A percentile compares a stretch with the other conserved stretches of the same genome.
phyloP scores from a whole-genome alignment of 2,113 vertebrate species.

The Zosterops japonicus region DNA sequence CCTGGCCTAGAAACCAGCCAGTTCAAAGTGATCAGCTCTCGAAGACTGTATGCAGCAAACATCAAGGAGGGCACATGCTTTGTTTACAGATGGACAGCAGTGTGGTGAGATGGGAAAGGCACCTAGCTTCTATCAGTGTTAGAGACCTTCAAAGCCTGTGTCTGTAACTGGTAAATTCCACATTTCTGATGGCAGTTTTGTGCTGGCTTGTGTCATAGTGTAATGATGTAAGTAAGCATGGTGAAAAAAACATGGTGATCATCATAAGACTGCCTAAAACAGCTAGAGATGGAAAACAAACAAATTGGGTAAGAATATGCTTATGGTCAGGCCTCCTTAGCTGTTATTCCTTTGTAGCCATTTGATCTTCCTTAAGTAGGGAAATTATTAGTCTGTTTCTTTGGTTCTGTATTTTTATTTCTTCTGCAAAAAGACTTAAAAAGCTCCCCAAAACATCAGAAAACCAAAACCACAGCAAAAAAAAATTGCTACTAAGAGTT shows the following conservation, averaged over 20 bases:
- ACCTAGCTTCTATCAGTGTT: background rate
- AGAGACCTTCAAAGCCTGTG: background rate
- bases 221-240: background rate
- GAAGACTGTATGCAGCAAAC: background rate
- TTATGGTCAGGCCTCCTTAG: background rate
- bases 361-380: background rate
- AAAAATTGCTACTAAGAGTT: background rate
- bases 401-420: background rate
- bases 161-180: background rate
- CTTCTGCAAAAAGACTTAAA: background rate
- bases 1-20: background rate
- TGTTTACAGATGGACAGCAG: accelerated
- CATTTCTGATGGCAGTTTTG: background rate
- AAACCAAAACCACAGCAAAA: background rate
- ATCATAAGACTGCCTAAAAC: background rate
- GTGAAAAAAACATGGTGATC: background rate
- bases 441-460: accelerated
- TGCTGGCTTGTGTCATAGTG: background rate
- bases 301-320: background rate
- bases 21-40: background rate
- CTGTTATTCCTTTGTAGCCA: background rate
- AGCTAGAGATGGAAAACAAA: background rate
- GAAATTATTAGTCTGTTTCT: background rate
- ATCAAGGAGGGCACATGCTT: background rate
- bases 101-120: background rate